Evolutionary conservation across 35 echinoderm and acorn worm genomes (phyloP), one percentile per base, ranked within the genome.

Genomic region (Lytechinus variegatus): DNA sequence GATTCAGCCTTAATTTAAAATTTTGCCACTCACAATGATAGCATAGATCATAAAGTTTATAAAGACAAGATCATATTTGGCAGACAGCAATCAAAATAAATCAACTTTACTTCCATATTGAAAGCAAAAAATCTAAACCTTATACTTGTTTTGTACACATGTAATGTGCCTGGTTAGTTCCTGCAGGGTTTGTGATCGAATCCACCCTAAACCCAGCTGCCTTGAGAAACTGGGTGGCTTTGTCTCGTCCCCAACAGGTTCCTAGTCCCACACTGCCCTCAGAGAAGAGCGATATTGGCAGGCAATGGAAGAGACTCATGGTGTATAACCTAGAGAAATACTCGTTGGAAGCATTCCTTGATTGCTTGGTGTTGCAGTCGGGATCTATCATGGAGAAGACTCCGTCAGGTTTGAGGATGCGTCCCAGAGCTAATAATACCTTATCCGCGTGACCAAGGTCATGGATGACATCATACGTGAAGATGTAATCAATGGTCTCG

Each of bases 201-300:
- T 93, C 92, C 10, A 93, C 55, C 16, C 92, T 8, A 27, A 93
- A 28, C 52, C 92, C 94, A 52, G 87, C 87, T 9, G 24, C 54
- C 52, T 91, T 54, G 4, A 97, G 19, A 28, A 95, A 56, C 87
- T 95, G 60, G 9, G 12, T 86, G 27, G 86, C 61, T 51, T 95
- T 96, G 66, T 97, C 97, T 86, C 92, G 52, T 10, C 97, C 97
- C 96, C 95, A 96, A 27, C 54, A 28, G 9, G 97, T 87, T 52
- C 97, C 97, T 27, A 97, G 89, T 21, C 95, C 97, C 10, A 91
- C 52, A 52, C 96, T 94, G 56, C 94, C 95, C 28, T 94, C 94
- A 55, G 71, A 56, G 19, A 87, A 94, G 27, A 96, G 94, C 6
- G 97, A 96, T 13, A 94, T 57, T 9, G 97, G 95, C 52, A 97